Evolutionary conservation across 37 sponge, comb jelly and placozoan species (phyloP).

Genomic region (Theonella swinhoei): DNA sequence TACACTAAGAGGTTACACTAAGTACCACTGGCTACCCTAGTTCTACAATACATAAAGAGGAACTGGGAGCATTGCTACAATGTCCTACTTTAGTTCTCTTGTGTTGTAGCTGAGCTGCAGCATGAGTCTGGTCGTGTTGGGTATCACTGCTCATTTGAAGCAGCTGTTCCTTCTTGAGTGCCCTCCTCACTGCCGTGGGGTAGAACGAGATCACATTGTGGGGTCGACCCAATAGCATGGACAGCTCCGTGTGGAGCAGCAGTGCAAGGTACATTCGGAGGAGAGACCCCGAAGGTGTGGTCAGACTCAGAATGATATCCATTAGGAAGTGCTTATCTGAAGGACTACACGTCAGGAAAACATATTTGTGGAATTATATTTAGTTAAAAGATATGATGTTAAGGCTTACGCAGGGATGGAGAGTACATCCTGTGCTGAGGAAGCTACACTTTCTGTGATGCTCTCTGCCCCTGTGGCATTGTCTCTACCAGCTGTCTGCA

Average conservation of each 20-base stretch:
- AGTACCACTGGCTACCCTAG: no score
- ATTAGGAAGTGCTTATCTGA: neutral
- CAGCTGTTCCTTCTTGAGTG: conserved; percentile 36
- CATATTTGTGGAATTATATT: no score
- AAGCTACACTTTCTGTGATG: neutral
- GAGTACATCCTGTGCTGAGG: no score
- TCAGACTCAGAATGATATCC: conserved; percentile 26
- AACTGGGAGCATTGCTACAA: no score
- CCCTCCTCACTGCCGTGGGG: conserved; percentile 38
- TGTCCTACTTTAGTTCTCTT: conserved; percentile 56
- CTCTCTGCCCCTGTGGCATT: neutral
- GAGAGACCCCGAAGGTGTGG: conserved; percentile 34
- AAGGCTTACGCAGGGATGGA: no score
- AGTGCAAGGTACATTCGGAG: conserved; percentile 52
- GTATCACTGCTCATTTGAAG: neutral
- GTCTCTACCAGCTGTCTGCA: neutral
- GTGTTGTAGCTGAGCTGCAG: conserved; percentile 41
- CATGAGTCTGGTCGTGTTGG: neutral
- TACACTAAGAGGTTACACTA: no score
- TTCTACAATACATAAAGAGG: no score
- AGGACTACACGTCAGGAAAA: conserved; percentile 14
- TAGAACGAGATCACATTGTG: conserved; percentile 42
- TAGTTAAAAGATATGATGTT: no score
- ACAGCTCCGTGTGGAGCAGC: conserved; percentile 56
- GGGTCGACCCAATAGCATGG: neutral